Conservation (phyloP, 2,797 vertebrate species). For the Lepus townsendii region DNA sequence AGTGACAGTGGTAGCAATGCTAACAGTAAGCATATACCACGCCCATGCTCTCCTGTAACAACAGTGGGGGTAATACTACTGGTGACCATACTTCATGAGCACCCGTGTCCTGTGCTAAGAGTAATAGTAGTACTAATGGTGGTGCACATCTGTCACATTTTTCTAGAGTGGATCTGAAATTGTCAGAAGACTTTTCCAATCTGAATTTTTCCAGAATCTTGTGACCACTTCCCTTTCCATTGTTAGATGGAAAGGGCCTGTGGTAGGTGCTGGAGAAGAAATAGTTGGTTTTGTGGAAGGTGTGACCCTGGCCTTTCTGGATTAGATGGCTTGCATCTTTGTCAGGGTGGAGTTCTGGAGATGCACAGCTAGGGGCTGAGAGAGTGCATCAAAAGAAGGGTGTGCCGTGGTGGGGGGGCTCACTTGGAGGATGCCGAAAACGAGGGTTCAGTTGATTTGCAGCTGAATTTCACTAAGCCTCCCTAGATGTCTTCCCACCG, state of each 20-base stretch:
- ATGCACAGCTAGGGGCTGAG: background rate
- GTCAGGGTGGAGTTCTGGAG: background rate
- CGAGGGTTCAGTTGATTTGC: background rate
- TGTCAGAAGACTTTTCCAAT: background rate
- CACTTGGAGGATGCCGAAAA: background rate
- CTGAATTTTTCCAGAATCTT: background rate
- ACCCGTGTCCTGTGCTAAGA: no score
- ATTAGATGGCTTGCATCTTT: background rate
- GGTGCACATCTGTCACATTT: background rate
- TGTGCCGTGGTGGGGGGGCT: no score
- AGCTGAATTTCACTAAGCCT: background rate
- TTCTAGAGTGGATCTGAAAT: background rate
- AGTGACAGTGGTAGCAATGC: no score
- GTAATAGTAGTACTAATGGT: no score
- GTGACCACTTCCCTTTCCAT: background rate
- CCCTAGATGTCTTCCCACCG: background rate
- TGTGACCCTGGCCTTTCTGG: background rate
- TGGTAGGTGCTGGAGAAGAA: background rate
- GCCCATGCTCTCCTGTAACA: no score
- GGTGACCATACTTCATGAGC: no score
- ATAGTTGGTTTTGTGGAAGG: background rate
- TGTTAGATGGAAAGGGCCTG: background rate
- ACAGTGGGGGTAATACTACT: no score
- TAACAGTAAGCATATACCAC: no score
- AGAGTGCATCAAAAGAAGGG: background rate